Evolutionary conservation across 2,113 vertebrate species (phyloP).

Genomic region (Oostethus manadensis): DNA sequence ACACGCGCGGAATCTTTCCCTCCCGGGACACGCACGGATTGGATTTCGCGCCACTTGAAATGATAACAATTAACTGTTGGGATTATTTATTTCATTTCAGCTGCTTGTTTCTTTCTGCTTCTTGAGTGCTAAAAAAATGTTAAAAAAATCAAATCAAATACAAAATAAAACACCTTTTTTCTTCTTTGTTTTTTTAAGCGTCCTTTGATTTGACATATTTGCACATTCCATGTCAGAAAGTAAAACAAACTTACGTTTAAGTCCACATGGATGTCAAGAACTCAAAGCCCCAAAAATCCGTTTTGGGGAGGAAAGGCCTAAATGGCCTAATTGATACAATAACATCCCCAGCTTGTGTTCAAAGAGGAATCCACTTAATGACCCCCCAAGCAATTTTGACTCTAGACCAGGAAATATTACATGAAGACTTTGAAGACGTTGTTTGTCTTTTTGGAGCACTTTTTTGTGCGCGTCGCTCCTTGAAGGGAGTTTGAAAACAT

Average conservation of each 20-base stretch:
- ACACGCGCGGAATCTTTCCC: neutral
- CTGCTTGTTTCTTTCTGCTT: neutral
- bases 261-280: slow-evolving; percentile 50
- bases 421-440: slow-evolving; percentile 48
- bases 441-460: slow-evolving; percentile 57
- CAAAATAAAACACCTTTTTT: slow-evolving; percentile 8
- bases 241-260: slow-evolving; percentile 23
- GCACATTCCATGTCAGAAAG: slow-evolving; percentile 13
- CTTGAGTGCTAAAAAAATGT: neutral
- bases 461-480: slow-evolving; percentile 48
- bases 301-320: slow-evolving; percentile 31
- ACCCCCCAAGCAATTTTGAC: slow-evolving; percentile 51
- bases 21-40: neutral
- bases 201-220: slow-evolving; percentile 2
- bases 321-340: slow-evolving; percentile 63
- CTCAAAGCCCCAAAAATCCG: slow-evolving; percentile 32
- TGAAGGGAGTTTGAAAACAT: slow-evolving; percentile 63
- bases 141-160: too few species aligned
- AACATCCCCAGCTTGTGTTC: slow-evolving; percentile 65
- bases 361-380: slow-evolving; percentile 45
- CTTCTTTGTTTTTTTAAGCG: neutral
- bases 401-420: slow-evolving; percentile 57
- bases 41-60: too few species aligned
- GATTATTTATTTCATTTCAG: neutral
- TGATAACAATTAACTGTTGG: neutral